Percentiles rank a stretch among this genome's conserved stretches.
phyloP scores from a whole-genome alignment of 1,140 invertebrate species.

The Tetragnatha versicolor region DNA sequence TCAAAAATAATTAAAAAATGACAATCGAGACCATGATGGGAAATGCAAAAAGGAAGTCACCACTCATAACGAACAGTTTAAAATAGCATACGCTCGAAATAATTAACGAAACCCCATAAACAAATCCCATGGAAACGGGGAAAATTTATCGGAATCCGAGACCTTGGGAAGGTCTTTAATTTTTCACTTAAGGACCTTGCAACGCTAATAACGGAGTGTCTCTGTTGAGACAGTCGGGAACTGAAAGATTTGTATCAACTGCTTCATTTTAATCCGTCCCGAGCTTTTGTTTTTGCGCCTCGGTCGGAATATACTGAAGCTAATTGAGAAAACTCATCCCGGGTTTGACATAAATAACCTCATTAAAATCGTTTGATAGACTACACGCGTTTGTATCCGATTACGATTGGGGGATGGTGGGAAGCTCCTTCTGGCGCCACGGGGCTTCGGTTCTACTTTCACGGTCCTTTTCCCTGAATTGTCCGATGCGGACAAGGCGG shows the following conservation, averaged over 20 bases:
- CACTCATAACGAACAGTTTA: too few relatives aligned
- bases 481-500: too few relatives aligned
- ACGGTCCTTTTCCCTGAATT: too few relatives aligned
- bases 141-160: too few relatives aligned
- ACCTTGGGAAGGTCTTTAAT: too few relatives aligned
- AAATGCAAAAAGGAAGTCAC: too few relatives aligned
- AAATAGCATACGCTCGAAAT: too few relatives aligned
- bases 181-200: too few relatives aligned
- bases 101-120: too few relatives aligned
- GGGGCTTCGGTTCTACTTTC: neutral
- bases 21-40: too few relatives aligned
- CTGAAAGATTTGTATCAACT: neutral
- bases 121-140: too few relatives aligned
- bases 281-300: neutral
- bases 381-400: constrained; percentile 13
- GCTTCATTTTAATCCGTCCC: neutral
- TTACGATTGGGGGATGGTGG: neutral
- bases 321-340: neutral
- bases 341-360: constrained; percentile 24
- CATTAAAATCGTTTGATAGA: constrained; percentile 21
- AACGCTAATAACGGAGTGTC: neutral
- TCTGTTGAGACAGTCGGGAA: neutral
- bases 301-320: neutral
- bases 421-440: constrained; percentile 1
- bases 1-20: too few relatives aligned